Conservation (phyloP, 2,888 invertebrate species). For the Formica aserva region DNA sequence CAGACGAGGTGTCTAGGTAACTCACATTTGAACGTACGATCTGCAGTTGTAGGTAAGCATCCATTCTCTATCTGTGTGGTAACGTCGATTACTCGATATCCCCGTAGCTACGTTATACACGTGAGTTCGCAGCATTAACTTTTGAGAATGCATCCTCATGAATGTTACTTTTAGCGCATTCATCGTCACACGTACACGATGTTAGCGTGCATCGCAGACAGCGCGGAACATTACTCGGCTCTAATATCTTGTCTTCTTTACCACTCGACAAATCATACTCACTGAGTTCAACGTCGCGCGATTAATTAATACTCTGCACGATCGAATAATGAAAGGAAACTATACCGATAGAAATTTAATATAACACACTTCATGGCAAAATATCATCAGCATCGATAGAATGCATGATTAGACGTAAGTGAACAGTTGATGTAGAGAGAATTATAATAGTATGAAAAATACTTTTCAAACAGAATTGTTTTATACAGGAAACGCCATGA, state of each 20-base stretch:
- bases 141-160: slow-evolving; percentile 59
- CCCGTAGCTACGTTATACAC: slow-evolving; percentile 79
- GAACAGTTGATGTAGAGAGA: background rate
- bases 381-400: slow-evolving; percentile 25
- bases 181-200: slow-evolving; percentile 28
- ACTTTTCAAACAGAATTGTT: background rate
- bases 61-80: slow-evolving; percentile 79
- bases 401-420: slow-evolving; percentile 28
- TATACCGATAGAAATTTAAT: background rate
- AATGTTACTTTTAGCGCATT: slow-evolving; percentile 51
- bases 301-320: slow-evolving; percentile 37
- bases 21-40: slow-evolving; percentile 78
- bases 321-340: slow-evolving; percentile 8
- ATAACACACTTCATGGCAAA: background rate
- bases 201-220: background rate
- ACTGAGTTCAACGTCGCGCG: background rate
- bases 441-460: slow-evolving; percentile 3
- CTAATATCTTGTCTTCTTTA: background rate
- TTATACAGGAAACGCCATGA: background rate
- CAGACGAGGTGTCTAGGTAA: slow-evolving; percentile 56
- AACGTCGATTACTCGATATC: slow-evolving; percentile 79
- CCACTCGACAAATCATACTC: background rate
- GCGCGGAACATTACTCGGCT: background rate
- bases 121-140: slow-evolving; percentile 77
- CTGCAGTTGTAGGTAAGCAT: slow-evolving; percentile 82